Evolutionary conservation across 2,113 vertebrate genomes (phyloP).

Genomic region (Chitala chitala): DNA sequence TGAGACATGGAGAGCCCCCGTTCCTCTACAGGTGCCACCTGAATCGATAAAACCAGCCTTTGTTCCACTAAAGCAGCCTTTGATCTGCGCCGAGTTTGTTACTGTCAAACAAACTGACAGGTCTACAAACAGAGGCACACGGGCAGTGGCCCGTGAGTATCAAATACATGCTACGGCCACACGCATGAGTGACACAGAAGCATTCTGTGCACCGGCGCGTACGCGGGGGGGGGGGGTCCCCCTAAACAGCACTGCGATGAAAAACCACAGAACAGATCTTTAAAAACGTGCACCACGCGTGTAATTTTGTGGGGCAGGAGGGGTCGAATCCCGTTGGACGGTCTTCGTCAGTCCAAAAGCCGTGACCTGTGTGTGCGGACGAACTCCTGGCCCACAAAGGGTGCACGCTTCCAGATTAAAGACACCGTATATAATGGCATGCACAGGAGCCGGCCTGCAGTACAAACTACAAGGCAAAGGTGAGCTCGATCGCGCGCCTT

Average conservation of each 20-base stretch:
- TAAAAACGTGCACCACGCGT: too few species aligned
- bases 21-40: background rate
- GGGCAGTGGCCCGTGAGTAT: background rate
- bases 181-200: too few species aligned
- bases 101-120: background rate
- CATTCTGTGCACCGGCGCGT: too few species aligned
- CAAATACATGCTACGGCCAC: too few species aligned
- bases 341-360: conserved; percentile 57
- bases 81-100: background rate
- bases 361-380: conserved; percentile 46
- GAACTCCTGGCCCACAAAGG: conserved; percentile 39
- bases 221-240: too few species aligned
- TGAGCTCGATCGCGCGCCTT: background rate
- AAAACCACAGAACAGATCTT: too few species aligned
- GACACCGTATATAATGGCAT: too few species aligned
- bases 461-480: background rate
- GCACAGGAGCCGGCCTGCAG: background rate
- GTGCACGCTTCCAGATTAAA: too few species aligned
- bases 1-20: background rate
- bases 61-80: background rate
- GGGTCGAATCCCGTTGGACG: conserved; percentile 52
- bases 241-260: too few species aligned
- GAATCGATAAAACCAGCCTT: background rate
- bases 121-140: background rate
- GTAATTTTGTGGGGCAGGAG: background rate